These are phyloP conservation scores for Myodes glareolus DNA, from an alignment of 2,113 vertebrate species.

Conservation along the genomic window DNA sequence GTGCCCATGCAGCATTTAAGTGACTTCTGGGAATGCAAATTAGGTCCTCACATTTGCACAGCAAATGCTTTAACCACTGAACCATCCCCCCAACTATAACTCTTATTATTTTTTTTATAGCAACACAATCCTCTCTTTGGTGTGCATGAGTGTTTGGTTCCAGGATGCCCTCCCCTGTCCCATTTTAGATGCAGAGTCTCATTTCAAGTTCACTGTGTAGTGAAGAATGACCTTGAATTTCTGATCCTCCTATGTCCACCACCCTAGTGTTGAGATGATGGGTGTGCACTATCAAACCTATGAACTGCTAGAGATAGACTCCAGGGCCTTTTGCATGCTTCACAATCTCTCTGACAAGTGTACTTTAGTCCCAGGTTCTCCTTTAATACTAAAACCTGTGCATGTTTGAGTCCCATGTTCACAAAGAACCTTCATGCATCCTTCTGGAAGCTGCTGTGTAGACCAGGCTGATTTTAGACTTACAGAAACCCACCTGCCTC, in stretches of 20 bases:
- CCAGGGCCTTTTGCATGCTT: neutral
- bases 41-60: neutral
- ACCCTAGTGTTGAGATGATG: neutral
- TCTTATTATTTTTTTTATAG: neutral
- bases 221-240: neutral
- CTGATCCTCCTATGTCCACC: neutral
- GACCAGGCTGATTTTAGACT: neutral
- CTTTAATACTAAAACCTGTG: neutral
- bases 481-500: neutral
- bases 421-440: neutral
- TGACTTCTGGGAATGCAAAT: neutral
- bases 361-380: neutral
- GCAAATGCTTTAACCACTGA: neutral
- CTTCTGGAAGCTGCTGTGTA: neutral
- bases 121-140: neutral
- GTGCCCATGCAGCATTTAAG: neutral
- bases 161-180: neutral
- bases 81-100: neutral
- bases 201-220: neutral
- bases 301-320: neutral
- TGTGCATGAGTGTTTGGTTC: neutral
- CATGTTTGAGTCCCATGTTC: neutral
- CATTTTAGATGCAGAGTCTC: neutral
- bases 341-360: too few species aligned
- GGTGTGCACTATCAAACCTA: neutral